Evolutionary conservation across 2,888 invertebrate genomes (phyloP), one percentile per base, ranked within the genome.

Genomic region (Neocrepidodera transversa): DNA sequence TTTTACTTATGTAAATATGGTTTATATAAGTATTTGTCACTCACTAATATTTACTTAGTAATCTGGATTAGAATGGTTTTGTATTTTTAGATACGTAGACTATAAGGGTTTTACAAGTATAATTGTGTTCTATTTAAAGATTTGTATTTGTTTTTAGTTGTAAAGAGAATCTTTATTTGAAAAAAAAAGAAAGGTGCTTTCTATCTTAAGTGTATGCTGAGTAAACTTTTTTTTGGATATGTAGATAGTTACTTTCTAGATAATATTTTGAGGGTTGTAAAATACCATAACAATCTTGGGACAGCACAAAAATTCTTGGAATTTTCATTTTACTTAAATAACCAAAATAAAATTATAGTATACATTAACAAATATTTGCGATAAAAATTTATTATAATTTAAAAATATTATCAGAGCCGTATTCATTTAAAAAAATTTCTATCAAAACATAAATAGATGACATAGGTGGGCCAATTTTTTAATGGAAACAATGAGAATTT

Each of bases 1-100:
- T 59, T 65, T 58, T 64, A 53, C 57, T 57, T 63, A 63, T 62
- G 65, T 62, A 65, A 68, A 68, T 65, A 66, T 13, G 23, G 43
- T 32, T 64, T 64, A 64, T 60, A 59, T 63, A 57, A 59, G 62
- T 64, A 64, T 62, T 65, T 63, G 65, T 60, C 43, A 43, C 40
- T 47, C 47, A 58, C 54, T 64, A 67, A 67, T 65, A 64, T 64
- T 65, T 58, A 35, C 53, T 61, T 60, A 59, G 52, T 56, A 47
- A 43, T 54, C 36, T 47, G 49, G 42, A 58, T 52, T 48, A 59
- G 35, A 59, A 59, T 54, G 18, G 49, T 43, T 54, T 18, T 43
- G 26, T 48, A 59, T 59, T 54, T 52, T 53, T 30, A 42, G 53
- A 59, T 50, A 28, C 11, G 16, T 28, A 18, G 28, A 8, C 8